Conservation (phyloP, 1,140 invertebrate genomes). For the Ericerus pela region DNA sequence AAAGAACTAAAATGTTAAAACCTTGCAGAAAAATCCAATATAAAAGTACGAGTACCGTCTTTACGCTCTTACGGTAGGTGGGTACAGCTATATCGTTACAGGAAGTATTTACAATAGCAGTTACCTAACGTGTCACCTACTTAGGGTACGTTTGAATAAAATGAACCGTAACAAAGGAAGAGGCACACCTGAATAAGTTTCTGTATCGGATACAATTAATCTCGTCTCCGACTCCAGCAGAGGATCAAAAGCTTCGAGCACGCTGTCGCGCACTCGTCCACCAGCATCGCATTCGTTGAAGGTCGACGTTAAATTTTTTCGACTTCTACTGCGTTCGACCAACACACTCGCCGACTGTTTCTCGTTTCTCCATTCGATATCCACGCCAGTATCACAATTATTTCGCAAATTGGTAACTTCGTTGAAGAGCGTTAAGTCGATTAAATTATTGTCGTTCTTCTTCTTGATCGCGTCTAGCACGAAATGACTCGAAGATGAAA, state of each 20-base stretch:
- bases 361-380: too few species aligned
- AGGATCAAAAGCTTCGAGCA: conserved; percentile 70
- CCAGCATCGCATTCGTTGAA: conserved; percentile 25
- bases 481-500: conserved; percentile 8
- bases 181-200: conserved; percentile 13
- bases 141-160: too few species aligned
- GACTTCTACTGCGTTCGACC: too few species aligned
- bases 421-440: conserved; percentile 36
- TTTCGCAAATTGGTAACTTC: conserved; percentile 19
- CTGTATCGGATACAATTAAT: neutral
- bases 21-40: too few species aligned
- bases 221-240: conserved; percentile 34
- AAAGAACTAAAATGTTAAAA: too few species aligned
- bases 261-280: conserved; percentile 31
- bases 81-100: too few species aligned
- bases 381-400: conserved; percentile 15
- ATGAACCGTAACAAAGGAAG: too few species aligned
- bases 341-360: too few species aligned
- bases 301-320: neutral
- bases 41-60: too few species aligned
- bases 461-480: conserved; percentile 36
- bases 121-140: too few species aligned
- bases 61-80: too few species aligned
- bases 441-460: conserved; percentile 39
- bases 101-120: too few species aligned